Base-by-base conservation (phyloP, 2,888 invertebrate species). In the Crioceris asparagi region DNA sequence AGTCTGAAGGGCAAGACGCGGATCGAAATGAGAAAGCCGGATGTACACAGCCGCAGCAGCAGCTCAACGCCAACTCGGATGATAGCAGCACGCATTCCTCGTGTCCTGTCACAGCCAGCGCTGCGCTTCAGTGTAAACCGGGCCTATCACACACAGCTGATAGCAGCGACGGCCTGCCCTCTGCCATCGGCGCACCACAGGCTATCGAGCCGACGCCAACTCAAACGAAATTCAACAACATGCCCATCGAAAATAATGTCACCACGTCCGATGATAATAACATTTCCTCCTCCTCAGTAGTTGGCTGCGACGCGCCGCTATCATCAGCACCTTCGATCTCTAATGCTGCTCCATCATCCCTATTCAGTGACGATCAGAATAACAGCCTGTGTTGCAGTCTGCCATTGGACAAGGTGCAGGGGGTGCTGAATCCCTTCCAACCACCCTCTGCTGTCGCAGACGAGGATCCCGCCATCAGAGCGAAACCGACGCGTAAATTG, bases 381-480 rank as follows among this genome's bases (percentile, higher is more conserved):
- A 45, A 55, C 25, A 57, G 56, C 43, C 45, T 62, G 29, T 62
- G 53, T 44, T 63, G 63, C 50, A 63, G 63, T 49, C 51, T 64
- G 43, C 64, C 65, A 15, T 45, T 63, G 39, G 60, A 60, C 35
- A 61, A 58, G 53, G 52, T 60, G 35, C 56, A 56, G 42, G 52
- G 52, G 30, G 52, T 59, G 14, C 40, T 55, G 35, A 48, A 50
- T 35, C 39, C 51, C 17, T 49, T 41, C 41, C 42, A 42, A 41
- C 40, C 33, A 11, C 41, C 46, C 19, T 15, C 27, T 27, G 17
- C 32, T n/a, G n/a, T 32, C 5, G 40, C 36, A 34, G 29, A 36
- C 21, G 38, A 43, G n/a, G 44, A 47, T 4, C 16, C 8, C 31
- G 19, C 17, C 36, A 43, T 31, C 36, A 45, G 38, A 36, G 36